phyloP scores from a whole-genome alignment of 2,797 vertebrate genomes.

The Myoxocephalus aenaeus region DNA sequence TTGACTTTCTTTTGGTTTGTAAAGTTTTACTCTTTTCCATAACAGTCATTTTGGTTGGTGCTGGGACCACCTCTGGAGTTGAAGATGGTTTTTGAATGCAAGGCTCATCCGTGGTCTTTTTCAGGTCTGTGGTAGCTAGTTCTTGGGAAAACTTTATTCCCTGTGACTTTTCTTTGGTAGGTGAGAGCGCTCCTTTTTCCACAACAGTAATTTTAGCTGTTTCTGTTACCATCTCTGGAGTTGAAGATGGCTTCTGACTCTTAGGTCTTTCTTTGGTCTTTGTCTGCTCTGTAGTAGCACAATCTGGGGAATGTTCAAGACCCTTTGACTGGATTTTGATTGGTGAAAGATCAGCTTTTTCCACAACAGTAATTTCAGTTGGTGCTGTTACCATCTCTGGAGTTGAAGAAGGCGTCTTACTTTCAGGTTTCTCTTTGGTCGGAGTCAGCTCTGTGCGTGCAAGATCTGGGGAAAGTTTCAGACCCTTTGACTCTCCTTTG shows the following conservation, averaged over 20 bases:
- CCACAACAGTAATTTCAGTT: not conserved
- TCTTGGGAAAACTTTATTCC: not conserved
- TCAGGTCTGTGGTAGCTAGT: rapidly evolving
- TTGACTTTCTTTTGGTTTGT: not conserved
- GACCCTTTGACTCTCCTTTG: not conserved
- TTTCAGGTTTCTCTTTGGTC: not conserved
- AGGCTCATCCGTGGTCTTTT: not conserved
- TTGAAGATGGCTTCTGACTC: not conserved
- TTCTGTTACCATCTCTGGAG: not conserved
- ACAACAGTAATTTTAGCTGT: not conserved
- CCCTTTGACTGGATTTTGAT: not conserved
- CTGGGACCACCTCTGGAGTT: not conserved
- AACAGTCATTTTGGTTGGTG: not conserved
- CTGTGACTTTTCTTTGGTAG: not conserved
- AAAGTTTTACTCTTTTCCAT: not conserved
- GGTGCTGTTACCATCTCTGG: no score
- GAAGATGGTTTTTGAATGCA: not conserved
- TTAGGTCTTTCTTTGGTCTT: not conserved
- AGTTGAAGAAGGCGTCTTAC: no score
- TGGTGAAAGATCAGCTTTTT: not conserved
- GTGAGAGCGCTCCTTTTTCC: not conserved
- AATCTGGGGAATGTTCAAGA: not conserved
- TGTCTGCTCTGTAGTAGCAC: not conserved
- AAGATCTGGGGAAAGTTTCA: not conserved
- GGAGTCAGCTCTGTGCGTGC: rapidly evolving